A percentile compares a stretch with the other conserved stretches of the same genome.
Evolutionary conservation across 2,888 invertebrate species (phyloP).

Genomic region (Busseola fusca): DNA sequence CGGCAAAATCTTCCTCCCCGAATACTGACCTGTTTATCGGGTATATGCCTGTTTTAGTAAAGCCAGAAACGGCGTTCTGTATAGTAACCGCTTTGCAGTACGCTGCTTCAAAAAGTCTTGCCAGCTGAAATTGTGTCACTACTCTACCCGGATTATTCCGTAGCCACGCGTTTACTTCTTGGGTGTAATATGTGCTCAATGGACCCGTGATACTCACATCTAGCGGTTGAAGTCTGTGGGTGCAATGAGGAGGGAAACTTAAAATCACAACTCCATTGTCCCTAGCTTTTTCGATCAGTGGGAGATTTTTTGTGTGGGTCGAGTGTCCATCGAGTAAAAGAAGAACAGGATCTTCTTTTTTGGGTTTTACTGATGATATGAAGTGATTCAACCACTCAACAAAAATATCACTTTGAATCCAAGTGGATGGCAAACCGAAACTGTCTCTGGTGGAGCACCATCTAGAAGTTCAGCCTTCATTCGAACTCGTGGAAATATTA

Average conservation of each 20-base stretch:
- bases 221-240: constrained; percentile 4
- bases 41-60: constrained; percentile 1
- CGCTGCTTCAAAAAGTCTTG: constrained; percentile 9
- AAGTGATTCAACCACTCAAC: constrained; percentile 6
- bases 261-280: constrained; percentile 1
- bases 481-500: constrained; percentile 15
- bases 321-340: constrained; percentile 15
- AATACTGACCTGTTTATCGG: constrained; percentile 2
- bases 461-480: constrained; percentile 10
- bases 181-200: not conserved
- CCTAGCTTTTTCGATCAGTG: constrained; percentile 3
- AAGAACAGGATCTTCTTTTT: constrained; percentile 4
- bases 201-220: constrained; percentile 9
- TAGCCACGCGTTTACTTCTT: constrained; percentile 10
- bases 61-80: not conserved
- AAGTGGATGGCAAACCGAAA: constrained; percentile 15
- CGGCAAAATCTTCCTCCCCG: constrained; percentile 3
- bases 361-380: constrained; percentile 4
- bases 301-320: constrained; percentile 4
- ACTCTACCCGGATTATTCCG: constrained; percentile 8
- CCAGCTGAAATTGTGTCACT: constrained; percentile 6
- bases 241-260: constrained; percentile 16
- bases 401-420: constrained; percentile 6
- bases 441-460: constrained; percentile 6
- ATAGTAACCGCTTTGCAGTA: constrained; percentile 2